Evolutionary conservation across 1,140 invertebrate species (phyloP), one percentile per base, ranked within the genome.

Genomic region (Drosophila orena): DNA sequence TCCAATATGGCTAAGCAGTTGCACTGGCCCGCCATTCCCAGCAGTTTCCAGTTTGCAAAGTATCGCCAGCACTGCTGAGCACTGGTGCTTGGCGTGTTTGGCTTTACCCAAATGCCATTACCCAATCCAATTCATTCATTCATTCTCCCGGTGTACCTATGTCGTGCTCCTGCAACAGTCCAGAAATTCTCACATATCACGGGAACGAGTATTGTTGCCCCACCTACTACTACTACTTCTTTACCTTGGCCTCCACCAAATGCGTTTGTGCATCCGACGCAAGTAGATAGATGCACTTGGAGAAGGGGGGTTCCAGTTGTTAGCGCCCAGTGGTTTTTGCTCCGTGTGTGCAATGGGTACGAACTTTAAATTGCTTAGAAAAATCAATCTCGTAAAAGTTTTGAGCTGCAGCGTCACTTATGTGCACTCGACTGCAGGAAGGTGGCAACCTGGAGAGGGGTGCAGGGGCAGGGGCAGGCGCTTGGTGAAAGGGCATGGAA

Each of bases 361-460:
- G 37, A 86, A 86, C 83, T 88, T 86, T 86, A 86, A 86, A 86
- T 86, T 86, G 81, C 81, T 86, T 88, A 86, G 81, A 86, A 86
- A 86, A 86, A 86, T 86, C 81, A 86, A 86, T 86, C 83, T 88
- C 78, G 81, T 86, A 86, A 86, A 88, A 86, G 83, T 81, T 86
- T 86, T 84, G 54, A 77, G 58, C 73, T 66, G 52, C 49, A 70
- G 77, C 77, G 52, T 47, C 81, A 84, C 71, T 84, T 84, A 71
- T 83, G 72, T 85, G 81, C 49, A 77, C 66, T 84, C 79, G 60
- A 68, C 77, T 57, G 66, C 65, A 71, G 47, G 40, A 30, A 50
- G 4, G 43, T 38, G 43, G 20, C 0, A 1, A 30, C 10, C 30
- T 10, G 47, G 1, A 17, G 42, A 42, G 20, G 59, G 54, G 12